Base-by-base conservation (phyloP, 2,113 vertebrate species). In the Montifringilla adamsi region DNA sequence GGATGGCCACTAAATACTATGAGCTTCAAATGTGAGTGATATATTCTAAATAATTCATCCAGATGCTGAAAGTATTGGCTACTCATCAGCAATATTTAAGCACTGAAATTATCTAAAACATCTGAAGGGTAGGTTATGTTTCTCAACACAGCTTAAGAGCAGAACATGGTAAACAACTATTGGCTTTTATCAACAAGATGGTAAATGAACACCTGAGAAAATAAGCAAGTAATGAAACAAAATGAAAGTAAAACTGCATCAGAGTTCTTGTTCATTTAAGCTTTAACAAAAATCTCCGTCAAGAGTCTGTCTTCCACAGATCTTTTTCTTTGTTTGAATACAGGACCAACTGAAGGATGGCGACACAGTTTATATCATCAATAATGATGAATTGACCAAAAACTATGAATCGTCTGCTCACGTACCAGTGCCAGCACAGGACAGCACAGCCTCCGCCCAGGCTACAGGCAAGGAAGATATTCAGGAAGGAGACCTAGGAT, bases 401-500 rank as follows among this genome's bases (percentile, higher is more conserved):
- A 96, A 83, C 58, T 95, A 56, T 55, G 63, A 96, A 13, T 52
- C 53, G 0, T 37, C 95, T 56, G 93, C 84, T 10, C 94, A 84
- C 15, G 16, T 20, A 39, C 41, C 91, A 49, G 80, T 64, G 33
- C 68, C 89, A 19, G 12, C 39, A 3, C 92, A 63, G 64, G 66
- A 56, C 49, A 78, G 27, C 43, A 78, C 89, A 77, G 78, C 76
- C 24, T 95, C 93, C 16, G 67, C 52, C 10, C 94, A 93, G 80
- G 37, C 89, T 64, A 84, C 90, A 39, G 49, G 89, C 87, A 97
- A 94, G 69, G 97, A 98, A 89, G 98, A 98, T 60, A 94, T 98
- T 85, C 75, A 95, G 2, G 98, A 98, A 94, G 98, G 98, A 89
- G 98, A 98, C 47, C 97, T 98, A 6, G 98, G 98, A 68, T 90